Evolutionary conservation across 2,113 vertebrate species (phyloP), one percentile per base, ranked within the genome.

Genomic region (Motacilla alba): DNA sequence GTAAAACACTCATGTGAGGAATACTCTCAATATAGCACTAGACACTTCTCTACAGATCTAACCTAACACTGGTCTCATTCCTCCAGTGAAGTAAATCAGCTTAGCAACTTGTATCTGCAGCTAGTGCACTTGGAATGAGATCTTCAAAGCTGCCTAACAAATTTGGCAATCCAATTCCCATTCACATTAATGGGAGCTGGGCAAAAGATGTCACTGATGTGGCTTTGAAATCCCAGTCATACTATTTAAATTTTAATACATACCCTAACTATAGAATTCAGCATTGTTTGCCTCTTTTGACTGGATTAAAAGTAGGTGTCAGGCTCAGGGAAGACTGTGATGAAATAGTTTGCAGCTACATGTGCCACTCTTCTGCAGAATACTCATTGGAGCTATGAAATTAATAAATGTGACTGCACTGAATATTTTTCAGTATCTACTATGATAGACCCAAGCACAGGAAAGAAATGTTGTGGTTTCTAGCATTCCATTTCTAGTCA

Each of bases 181-280:
- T 41, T 56, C 52, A 88, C 60, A 68, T n/a, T 77, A 85, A 80
- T 60, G 31, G 79, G 22, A 88, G 44, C 44, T 64, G 43, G 13
- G 52, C 55, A 90, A 77, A 93, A 83, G 28, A 37, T n/a, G 63
- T 37, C 75, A 78, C 84, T 55, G 17, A 90, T 10, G 9, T 70
- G 35, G 22, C 46, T 95, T 80, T 90, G 78, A 95, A 95, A 94
- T 85, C 70, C 90, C 66, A 84, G 60, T 37, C 49, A 79, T 58
- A 44, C 62, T 87, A 79, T 83, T 93, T 87, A 76, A 95, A 94
- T 31, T 86, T 79, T 80, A 87, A 85, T 67, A 58, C 17, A 62
- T 30, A 77, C 35, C 52, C 67, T 64, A 59, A 67, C 41, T 74
- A 52, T 18, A 85, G 68, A 88, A 83, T 80, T 77, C 59, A 83